Conservation (phyloP, 2,888 invertebrate species). For the Rhogogaster chlorosoma region DNA sequence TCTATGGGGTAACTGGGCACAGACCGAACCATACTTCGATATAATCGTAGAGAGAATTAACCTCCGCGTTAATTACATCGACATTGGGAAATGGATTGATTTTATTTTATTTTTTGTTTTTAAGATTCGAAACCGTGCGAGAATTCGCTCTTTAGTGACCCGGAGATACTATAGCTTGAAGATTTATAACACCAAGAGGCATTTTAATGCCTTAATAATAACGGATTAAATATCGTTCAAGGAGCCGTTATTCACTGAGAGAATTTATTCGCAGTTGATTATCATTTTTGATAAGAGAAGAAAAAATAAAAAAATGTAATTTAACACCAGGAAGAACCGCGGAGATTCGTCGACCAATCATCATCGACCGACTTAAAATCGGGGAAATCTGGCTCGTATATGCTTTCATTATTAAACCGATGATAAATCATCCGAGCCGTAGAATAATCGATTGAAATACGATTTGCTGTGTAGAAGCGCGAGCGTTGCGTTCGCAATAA, state of each 20-base stretch:
- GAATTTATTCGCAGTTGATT: not conserved
- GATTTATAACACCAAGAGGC: not conserved
- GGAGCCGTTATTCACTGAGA: not conserved
- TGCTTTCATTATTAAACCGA: not conserved
- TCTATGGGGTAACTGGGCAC: not conserved
- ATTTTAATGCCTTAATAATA: not conserved
- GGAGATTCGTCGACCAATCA: not conserved
- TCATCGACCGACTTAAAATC: not conserved
- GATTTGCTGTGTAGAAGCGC: not conserved
- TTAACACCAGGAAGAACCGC: not conserved
- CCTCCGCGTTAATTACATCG: not conserved
- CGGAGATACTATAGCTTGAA: too few relatives aligned
- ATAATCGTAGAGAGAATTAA: too few relatives aligned
- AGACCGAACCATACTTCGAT: too few relatives aligned
- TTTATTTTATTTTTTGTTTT: not conserved
- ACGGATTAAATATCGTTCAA: slow-evolving; percentile 12
- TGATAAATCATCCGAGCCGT: not conserved
- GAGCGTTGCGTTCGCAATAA: slow-evolving; percentile 39
- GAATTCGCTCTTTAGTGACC: not conserved
- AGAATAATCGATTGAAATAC: not conserved
- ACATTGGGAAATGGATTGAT: not conserved
- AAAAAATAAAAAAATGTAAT: not conserved
- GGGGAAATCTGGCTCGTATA: not conserved
- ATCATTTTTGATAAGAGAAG: too few relatives aligned
- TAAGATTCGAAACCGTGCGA: not conserved